A percentile compares a stretch with the other conserved stretches of the same genome.
These are phyloP conservation scores for Muraenolepis orangiensis DNA, from an alignment of 2,797 vertebrate species.

Conservation along the genomic window DNA sequence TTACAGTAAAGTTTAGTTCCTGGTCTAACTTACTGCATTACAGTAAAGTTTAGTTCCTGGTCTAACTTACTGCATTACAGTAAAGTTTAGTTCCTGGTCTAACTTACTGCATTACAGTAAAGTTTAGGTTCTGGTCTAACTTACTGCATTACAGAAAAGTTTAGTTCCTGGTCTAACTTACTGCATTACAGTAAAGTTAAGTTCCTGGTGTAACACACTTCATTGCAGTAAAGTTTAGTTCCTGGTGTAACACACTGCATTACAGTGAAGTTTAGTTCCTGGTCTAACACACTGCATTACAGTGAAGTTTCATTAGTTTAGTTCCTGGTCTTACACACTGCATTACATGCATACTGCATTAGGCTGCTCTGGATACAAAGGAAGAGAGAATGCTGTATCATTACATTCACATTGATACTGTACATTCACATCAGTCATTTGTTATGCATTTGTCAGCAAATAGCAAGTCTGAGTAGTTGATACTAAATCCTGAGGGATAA, in stretches of 20 bases:
- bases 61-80: not conserved
- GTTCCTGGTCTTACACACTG: too few relatives aligned
- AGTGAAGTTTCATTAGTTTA: not conserved
- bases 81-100: not conserved
- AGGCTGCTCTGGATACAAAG: not conserved
- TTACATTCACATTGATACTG: not conserved
- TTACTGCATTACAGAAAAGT: not conserved
- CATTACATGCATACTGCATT: not conserved
- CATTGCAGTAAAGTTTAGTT: not conserved
- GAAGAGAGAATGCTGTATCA: not conserved
- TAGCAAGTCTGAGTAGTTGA: not conserved
- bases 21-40: too few relatives aligned
- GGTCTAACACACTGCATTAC: not conserved
- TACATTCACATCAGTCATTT: not conserved
- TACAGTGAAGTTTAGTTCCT: not conserved
- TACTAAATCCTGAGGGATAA: not conserved
- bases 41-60: not conserved
- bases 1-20: too few relatives aligned
- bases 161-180: not conserved
- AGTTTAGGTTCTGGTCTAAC: not conserved
- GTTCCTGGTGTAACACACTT: not conserved
- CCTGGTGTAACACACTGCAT: not conserved
- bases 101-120: not conserved
- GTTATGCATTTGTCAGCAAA: not conserved
- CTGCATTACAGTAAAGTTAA: not conserved